Evolutionary conservation across 2,113 vertebrate species (phyloP), one percentile per base, ranked within the genome.

Genomic region (Ctenodactylus gundi): DNA sequence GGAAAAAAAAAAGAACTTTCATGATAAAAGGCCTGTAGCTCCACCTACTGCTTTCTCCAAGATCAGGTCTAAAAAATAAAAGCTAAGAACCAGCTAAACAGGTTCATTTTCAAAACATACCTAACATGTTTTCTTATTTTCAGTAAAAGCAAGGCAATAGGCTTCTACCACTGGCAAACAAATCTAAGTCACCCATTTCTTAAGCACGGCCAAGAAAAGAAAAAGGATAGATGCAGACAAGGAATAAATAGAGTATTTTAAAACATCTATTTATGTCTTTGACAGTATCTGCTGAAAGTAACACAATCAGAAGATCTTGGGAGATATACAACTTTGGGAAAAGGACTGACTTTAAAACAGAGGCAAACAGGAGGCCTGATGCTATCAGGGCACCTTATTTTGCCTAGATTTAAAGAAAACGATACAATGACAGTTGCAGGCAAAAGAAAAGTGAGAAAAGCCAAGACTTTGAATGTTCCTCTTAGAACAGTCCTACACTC

Each of bases 11-110:
- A 97, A 93, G 90, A 62, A 76, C 91, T 78, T 84, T 49, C 34
- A 6, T 87, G 96, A 98, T 85, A 95, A 97, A 98, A 98, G 96
- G 98, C 86, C 98, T 98, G 95, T 76, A 98, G 97, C 97, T 97
- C 98, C 98, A 98, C 95, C 98, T 98, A 96, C 98, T 97, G 98
- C 95, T 97, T 94, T 51, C 55, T 77, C 89, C 58, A 1, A 15
- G 94, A 88, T 68, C 1, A n/a, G 73, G 14, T 21, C 51, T 75
- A 15, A 76, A 31, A 88, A 86, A 68, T 62, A 34, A 53, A 44
- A 64, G 7, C 0, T n/a, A 55, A 80, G 41, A 88, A 62, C 78
- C 39, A 31, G 34, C 58, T 41, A 76, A 91, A 81, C 12, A 87
- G 84, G 57, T 78, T 96, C 41, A 10, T 41, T 90, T 93, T 96